These are phyloP conservation scores for Aphis gossypii DNA, from an alignment of 1,140 invertebrate genomes.

Conservation along the genomic window DNA sequence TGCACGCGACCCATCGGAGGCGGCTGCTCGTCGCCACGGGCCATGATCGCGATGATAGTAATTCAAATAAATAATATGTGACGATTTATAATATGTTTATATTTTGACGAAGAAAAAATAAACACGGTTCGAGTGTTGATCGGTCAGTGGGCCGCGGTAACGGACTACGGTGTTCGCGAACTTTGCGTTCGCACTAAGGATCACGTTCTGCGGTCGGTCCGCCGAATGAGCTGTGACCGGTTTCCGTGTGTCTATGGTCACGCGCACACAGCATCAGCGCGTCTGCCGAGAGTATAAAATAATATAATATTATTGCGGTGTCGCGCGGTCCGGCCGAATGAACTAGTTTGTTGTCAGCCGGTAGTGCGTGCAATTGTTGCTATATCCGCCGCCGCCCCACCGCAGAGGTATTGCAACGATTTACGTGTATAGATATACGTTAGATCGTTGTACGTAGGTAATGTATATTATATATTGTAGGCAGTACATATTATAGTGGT, in stretches of 20 bases:
- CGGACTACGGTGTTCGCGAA: background rate
- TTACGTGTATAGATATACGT: background rate
- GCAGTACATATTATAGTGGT: background rate
- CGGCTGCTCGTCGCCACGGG: background rate
- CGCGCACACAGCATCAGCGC: conserved; percentile 39
- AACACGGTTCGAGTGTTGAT: too few relatives aligned
- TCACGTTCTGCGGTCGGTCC: background rate
- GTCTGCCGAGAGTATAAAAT: background rate
- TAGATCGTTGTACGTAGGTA: background rate
- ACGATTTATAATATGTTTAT: too few relatives aligned
- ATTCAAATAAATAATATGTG: too few relatives aligned
- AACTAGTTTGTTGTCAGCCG: conserved; percentile 29
- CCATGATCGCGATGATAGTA: background rate
- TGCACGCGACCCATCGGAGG: background rate
- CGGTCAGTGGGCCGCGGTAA: background rate
- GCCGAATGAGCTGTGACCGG: background rate
- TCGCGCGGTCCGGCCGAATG: conserved; percentile 32
- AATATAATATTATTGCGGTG: background rate
- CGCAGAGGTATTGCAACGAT: background rate
- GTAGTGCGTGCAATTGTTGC: background rate
- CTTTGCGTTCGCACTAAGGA: background rate
- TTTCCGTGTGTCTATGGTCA: background rate
- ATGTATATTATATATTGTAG: background rate
- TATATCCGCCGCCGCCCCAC: background rate
- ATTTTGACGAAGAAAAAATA: too few relatives aligned